Evolutionary conservation across 2,113 vertebrate species (phyloP).

Genomic region (Tinamus guttatus): DNA sequence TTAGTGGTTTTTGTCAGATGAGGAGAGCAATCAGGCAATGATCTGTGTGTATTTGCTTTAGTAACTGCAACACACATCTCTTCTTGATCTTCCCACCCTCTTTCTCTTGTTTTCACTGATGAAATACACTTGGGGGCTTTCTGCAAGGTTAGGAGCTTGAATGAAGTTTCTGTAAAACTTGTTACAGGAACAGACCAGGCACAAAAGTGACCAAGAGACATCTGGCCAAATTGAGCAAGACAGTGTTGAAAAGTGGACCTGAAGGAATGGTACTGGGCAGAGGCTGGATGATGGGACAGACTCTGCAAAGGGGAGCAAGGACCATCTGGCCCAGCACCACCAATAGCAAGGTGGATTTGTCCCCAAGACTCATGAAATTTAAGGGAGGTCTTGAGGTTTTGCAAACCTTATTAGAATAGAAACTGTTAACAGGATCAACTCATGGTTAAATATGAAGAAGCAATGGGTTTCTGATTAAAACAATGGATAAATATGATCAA

Average conservation of each 20-base stretch:
- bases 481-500: background rate
- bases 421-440: background rate
- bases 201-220: background rate
- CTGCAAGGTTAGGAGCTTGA: background rate
- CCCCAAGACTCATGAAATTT: fast-evolving
- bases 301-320: background rate
- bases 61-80: background rate
- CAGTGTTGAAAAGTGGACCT: background rate
- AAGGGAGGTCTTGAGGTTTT: background rate
- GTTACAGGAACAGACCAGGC: background rate
- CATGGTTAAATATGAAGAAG: background rate
- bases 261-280: no score
- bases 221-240: background rate
- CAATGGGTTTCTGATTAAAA: background rate
- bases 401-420: background rate
- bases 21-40: background rate
- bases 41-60: background rate
- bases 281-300: background rate
- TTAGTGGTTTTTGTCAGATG: background rate
- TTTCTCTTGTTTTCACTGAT: fast-evolving
- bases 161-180: background rate
- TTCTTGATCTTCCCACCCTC: background rate
- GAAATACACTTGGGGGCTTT: background rate
- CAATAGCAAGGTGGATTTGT: fast-evolving
- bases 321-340: background rate